phyloP scores from a whole-genome alignment of 2,797 vertebrate species.

The Kryptolebias ocellatus region DNA sequence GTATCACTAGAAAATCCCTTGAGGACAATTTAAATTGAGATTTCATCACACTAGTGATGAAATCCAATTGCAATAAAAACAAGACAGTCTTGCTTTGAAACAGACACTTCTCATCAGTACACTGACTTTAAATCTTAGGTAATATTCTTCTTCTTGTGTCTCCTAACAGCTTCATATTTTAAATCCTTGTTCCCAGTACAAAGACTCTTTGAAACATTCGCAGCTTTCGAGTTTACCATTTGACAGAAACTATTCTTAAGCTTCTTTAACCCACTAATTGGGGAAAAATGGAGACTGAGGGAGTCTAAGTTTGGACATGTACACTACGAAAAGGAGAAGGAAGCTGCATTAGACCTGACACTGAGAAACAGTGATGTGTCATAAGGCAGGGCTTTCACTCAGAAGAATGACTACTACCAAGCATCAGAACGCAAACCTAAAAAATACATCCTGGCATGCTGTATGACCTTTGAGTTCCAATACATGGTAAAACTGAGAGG shows the following conservation, averaged over 20 bases:
- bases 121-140: constrained; percentile 28
- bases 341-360: constrained; percentile 29
- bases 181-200: constrained; percentile 34
- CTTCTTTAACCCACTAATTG: constrained; percentile 28
- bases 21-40: constrained; percentile 55
- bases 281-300: constrained; percentile 26
- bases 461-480: constrained; percentile 1
- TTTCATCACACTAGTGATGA: constrained; percentile 62
- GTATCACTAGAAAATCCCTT: constrained; percentile 46
- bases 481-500: background rate
- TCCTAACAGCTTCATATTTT: constrained; percentile 46
- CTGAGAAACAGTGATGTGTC: constrained; percentile 43
- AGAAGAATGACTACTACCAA: constrained; percentile 12
- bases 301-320: constrained; percentile 14
- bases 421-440: constrained; percentile 23
- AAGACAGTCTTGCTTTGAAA: constrained; percentile 43
- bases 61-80: constrained; percentile 68
- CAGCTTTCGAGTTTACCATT: constrained; percentile 17
- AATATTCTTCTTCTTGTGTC: constrained; percentile 17
- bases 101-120: constrained; percentile 31
- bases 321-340: constrained; percentile 20
- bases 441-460: constrained; percentile 14
- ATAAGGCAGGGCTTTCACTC: constrained; percentile 16
- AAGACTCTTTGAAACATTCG: constrained; percentile 10
- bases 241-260: constrained; percentile 14